Evolutionary conservation across 1,140 invertebrate species (phyloP).

Genomic region (Lysiphlebus fabarum): DNA sequence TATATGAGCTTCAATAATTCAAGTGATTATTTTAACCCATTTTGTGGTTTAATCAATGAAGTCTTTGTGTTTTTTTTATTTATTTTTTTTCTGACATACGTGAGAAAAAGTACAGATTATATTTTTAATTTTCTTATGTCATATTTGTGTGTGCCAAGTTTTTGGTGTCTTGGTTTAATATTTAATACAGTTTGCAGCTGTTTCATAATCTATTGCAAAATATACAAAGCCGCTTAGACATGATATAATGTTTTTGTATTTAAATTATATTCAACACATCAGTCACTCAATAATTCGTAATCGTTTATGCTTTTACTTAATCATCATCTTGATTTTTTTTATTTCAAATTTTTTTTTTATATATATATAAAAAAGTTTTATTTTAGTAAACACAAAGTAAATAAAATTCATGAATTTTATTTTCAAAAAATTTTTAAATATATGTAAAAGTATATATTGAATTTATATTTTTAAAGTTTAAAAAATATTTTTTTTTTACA

Average conservation of each 20-base stretch:
- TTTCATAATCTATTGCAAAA: constrained; percentile 21
- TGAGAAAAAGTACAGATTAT: constrained; percentile 13
- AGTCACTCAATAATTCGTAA: constrained; percentile 4
- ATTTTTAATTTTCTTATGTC: constrained; percentile 8
- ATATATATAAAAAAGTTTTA: too few species aligned
- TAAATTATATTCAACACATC: constrained; percentile 14
- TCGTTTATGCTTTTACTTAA: background rate
- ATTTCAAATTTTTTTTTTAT: too few species aligned
- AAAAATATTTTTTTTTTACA: too few species aligned
- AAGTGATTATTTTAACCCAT: constrained; percentile 17
- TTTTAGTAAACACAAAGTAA: too few species aligned
- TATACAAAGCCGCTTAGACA: constrained; percentile 24
- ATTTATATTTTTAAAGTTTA: too few species aligned
- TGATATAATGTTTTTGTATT: constrained; percentile 24
- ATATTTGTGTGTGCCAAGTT: constrained; percentile 5
- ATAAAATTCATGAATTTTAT: too few species aligned
- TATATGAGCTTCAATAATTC: constrained; percentile 8
- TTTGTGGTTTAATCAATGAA: constrained; percentile 7
- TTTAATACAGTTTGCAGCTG: constrained; percentile 9
- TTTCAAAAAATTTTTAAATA: too few species aligned
- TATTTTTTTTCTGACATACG: constrained; percentile 4
- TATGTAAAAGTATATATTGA: too few species aligned
- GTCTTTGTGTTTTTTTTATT: constrained; percentile 18
- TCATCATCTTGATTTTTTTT: background rate
- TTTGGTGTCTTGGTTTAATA: background rate